Base-by-base conservation (phyloP, 2,797 vertebrate species). In the Gymnodraco acuticeps region DNA sequence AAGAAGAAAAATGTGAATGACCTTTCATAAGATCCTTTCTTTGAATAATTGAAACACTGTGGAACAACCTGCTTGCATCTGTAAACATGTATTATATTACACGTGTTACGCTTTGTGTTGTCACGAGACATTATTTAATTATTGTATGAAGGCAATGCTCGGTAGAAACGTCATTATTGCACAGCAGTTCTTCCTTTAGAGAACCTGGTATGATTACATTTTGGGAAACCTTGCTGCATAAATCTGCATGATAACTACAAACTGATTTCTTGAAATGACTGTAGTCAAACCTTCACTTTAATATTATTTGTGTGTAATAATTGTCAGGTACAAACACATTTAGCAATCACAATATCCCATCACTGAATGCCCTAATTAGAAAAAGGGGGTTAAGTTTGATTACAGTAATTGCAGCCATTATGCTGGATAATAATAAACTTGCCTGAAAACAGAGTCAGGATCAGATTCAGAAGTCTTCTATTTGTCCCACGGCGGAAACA, bases 231-330 rank as follows among this genome's bases (percentile, higher is more conserved):
- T 48, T 23, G 46, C 27, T 43, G 70, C 55, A 63, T 64, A 61
- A 62, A 63, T 72, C 38, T 80, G 58, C 43, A 56, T 33, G 10
- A 20, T 58, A 69, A 72, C 68, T 31, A 65, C 4, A 42, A 59
- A 69, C 14, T 42, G 9, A 59, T 66, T 61, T 64, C 63, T 67
- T 41, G 19, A 62, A 69, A 59, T 58, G 3, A 73, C 10, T 51
- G 5, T 23, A 15, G 23, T 45, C 52, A 55, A 66, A 61, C 15
- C 23, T 47, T 53, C 16, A 27, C 48, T 16, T 41, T 50, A 43
- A 58, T 58, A 13, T 2, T 1, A 55, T 58, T 64, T 5, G 59
- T 17, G 42, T 63, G 10, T 43, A 38, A 53, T 12, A 17, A 58
- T 14, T 51, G 43, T 63, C 16, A 11, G 1, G 1, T 17, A 67